Percentiles rank a stretch among this genome's conserved stretches.
Conservation (phyloP, 1,140 invertebrate genomes). For the Ooceraea biroi region DNA sequence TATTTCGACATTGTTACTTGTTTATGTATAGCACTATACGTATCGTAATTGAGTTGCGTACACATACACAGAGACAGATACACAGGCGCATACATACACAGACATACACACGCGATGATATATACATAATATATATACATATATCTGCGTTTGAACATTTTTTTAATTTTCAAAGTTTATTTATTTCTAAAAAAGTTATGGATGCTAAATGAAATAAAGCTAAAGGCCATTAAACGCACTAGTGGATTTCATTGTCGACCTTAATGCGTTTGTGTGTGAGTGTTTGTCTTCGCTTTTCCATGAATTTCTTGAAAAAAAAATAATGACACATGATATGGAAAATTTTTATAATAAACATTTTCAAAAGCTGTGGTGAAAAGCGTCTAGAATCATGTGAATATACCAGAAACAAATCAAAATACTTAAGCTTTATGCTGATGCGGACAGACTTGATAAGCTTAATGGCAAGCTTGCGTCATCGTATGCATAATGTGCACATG, state of each 20-base stretch:
- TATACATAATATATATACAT: slow-evolving; percentile 53
- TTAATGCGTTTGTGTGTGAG: not conserved
- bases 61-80: slow-evolving; percentile 7
- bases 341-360: no score
- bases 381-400: no score
- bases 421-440: no score
- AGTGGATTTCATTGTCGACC: not conserved
- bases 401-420: no score
- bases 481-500: no score
- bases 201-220: slow-evolving; percentile 47
- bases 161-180: slow-evolving; percentile 60
- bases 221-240: not conserved
- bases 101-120: slow-evolving; percentile 7
- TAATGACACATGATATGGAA: no score
- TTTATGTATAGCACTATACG: slow-evolving; percentile 27
- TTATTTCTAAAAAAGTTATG: slow-evolving; percentile 46
- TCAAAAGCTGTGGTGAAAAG: no score
- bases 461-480: no score
- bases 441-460: no score
- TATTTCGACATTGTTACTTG: slow-evolving; percentile 27
- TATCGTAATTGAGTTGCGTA: slow-evolving; percentile 3
- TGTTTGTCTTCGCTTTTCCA: not conserved
- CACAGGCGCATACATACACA: not conserved
- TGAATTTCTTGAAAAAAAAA: not conserved
- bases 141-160: slow-evolving; percentile 11